Conservation (phyloP, 2,888 invertebrate genomes). For the Barypeithes pellucidus region DNA sequence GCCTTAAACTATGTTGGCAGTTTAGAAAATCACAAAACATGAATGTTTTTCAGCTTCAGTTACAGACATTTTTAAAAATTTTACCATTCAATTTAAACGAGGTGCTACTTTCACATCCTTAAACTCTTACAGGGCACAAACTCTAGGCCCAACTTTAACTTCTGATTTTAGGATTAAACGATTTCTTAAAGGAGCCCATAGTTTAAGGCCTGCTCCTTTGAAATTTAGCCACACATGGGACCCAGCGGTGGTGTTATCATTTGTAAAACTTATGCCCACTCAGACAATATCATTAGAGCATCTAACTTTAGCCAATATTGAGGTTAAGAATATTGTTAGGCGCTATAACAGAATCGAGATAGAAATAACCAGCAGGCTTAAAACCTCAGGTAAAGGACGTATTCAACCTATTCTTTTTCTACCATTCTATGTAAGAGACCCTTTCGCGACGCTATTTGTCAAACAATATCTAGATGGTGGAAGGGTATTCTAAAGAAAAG, state of each 20-base stretch:
- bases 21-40: conserved; percentile 50
- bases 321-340: conserved; percentile 25
- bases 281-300: conserved; percentile 1
- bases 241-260: not conserved
- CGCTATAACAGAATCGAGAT: conserved; percentile 19
- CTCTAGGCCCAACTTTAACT: conserved; percentile 4
- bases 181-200: too few relatives aligned
- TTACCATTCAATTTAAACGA: conserved; percentile 13
- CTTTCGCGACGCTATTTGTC: conserved; percentile 23
- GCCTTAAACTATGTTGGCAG: conserved; percentile 56
- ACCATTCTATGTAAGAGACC: conserved; percentile 48
- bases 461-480: conserved; percentile 43
- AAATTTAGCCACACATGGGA: conserved; percentile 17
- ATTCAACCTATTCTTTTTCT: conserved; percentile 40
- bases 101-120: too few relatives aligned
- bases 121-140: conserved; percentile 7
- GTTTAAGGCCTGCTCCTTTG: not conserved
- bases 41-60: not conserved
- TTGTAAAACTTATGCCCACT: not conserved
- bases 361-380: conserved; percentile 29
- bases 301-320: conserved; percentile 19
- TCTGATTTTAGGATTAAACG: too few relatives aligned
- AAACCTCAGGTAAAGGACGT: conserved; percentile 19
- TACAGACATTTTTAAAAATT: conserved; percentile 5
- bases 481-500: conserved; percentile 43